These are phyloP conservation scores for Harlomillsia oculata DNA, from an alignment of 1,140 invertebrate genomes.

Conservation along the genomic window DNA sequence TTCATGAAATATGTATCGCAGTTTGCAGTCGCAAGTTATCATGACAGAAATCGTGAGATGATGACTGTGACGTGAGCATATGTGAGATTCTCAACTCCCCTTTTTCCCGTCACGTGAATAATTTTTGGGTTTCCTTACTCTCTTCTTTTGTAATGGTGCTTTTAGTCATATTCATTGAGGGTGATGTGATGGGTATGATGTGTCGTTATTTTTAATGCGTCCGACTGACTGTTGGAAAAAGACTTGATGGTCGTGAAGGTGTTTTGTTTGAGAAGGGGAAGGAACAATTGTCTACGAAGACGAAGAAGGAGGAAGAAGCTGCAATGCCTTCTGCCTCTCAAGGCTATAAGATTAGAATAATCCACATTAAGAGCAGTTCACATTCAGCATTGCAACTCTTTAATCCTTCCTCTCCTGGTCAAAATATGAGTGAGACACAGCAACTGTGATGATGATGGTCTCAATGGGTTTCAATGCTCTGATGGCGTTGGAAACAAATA, in stretches of 20 bases:
- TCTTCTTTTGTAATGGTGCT: not conserved
- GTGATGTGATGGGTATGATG: constrained; percentile 18
- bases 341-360: constrained; percentile 20
- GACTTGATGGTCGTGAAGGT: constrained; percentile 21
- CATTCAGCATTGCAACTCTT: constrained; percentile 3
- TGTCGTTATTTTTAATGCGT: constrained; percentile 36
- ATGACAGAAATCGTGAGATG: no score
- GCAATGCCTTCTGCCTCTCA: constrained; percentile 12
- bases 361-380: constrained; percentile 20
- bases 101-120: no score
- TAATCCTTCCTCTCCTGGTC: not conserved
- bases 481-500: no score
- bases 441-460: no score
- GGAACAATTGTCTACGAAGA: not conserved
- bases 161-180: not conserved
- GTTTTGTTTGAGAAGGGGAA: not conserved
- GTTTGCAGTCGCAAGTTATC: no score
- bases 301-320: not conserved
- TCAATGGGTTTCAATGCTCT: no score
- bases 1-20: constrained; percentile 37
- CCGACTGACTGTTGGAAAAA: constrained; percentile 27
- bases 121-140: no score
- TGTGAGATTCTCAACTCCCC: no score
- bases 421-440: no score
- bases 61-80: no score